Percentiles rank a stretch among this genome's conserved stretches.
phyloP scores from a whole-genome alignment of 2,113 vertebrate genomes.

The Alectura lathami region DNA sequence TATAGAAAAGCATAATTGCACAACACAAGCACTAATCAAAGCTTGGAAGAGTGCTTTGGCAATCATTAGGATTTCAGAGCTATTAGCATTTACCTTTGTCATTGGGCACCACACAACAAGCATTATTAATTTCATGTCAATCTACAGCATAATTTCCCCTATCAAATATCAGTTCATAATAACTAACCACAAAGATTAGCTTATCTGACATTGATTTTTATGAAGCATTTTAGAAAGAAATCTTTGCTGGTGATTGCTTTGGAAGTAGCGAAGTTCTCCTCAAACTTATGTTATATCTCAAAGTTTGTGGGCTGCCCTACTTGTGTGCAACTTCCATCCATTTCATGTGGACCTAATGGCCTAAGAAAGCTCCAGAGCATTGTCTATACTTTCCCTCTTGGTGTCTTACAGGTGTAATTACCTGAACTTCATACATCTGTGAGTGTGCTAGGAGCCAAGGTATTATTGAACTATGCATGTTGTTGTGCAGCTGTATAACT shows the following conservation, averaged over 20 bases:
- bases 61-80: slow-evolving; percentile 57
- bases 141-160: slow-evolving; percentile 19
- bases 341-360: background rate
- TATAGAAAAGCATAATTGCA: slow-evolving; percentile 66
- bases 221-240: background rate
- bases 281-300: background rate
- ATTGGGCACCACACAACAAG: slow-evolving; percentile 4
- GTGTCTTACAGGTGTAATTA: background rate
- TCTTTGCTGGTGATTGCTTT: background rate
- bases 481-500: background rate
- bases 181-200: background rate
- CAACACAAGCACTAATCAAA: slow-evolving; percentile 60
- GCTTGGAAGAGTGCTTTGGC: slow-evolving; percentile 12
- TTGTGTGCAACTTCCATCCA: background rate
- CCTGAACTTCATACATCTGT: background rate
- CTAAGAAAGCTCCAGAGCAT: background rate
- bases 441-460: background rate
- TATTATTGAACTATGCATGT: background rate
- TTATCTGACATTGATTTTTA: slow-evolving; percentile 25
- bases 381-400: background rate
- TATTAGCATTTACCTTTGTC: slow-evolving; percentile 56
- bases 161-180: slow-evolving; percentile 6
- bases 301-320: background rate
- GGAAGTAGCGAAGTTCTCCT: background rate
- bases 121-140: slow-evolving; percentile 21